Conservation (phyloP, 1,140 invertebrate genomes). For the Eulimnadia texana region DNA sequence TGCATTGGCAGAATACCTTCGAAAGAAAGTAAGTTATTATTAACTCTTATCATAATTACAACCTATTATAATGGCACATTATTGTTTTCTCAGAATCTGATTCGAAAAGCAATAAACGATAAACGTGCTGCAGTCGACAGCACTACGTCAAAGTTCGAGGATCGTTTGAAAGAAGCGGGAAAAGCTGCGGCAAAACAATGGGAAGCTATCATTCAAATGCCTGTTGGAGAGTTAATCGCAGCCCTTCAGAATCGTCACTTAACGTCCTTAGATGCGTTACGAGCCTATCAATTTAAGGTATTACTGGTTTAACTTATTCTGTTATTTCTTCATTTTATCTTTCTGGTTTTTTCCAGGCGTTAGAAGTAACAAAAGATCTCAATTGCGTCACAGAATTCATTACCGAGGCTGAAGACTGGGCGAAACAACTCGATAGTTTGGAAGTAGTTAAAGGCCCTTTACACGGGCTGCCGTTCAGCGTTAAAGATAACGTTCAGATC, state of each 20-base stretch:
- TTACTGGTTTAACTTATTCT: not conserved
- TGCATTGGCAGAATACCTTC: too few relatives aligned
- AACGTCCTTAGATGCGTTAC: conserved; percentile 6
- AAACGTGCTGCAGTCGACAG: not conserved
- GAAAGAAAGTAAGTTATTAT: too few relatives aligned
- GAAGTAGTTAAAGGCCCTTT: conserved; percentile 22
- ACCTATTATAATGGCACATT: too few relatives aligned
- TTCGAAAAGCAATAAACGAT: not conserved
- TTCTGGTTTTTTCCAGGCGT: conserved; percentile 19
- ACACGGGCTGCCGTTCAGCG: conserved; percentile 27
- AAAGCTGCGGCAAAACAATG: not conserved
- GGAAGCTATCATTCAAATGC: not conserved
- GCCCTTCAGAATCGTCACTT: conserved; percentile 1
- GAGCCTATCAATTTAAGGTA: conserved; percentile 12
- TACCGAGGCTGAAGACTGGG: conserved; percentile 25
- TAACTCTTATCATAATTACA: too few relatives aligned
- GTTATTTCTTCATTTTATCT: too few relatives aligned
- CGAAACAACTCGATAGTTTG: conserved; percentile 24
- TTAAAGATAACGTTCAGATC: conserved; percentile 27
- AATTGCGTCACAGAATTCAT: conserved; percentile 28
- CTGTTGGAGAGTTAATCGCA: not conserved
- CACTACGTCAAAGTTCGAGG: not conserved
- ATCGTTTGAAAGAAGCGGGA: not conserved
- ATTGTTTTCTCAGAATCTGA: too few relatives aligned
- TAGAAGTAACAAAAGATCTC: conserved; percentile 23